These are phyloP conservation scores for Helarctos malayanus DNA, from an alignment of 2,797 vertebrate species.

Conservation along the genomic window DNA sequence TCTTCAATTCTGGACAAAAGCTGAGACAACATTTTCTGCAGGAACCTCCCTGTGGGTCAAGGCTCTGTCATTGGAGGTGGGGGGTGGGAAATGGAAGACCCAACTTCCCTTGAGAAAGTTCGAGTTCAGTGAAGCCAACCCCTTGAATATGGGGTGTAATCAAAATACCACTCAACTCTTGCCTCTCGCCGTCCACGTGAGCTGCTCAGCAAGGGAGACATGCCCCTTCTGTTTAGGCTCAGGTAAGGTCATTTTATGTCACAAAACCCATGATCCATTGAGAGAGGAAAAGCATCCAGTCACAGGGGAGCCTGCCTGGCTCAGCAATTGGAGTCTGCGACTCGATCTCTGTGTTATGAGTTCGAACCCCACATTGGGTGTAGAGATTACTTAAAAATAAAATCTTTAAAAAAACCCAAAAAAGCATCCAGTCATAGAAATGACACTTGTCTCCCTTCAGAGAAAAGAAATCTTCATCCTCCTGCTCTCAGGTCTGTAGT, in stretches of 20 bases:
- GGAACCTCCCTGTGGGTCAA: neutral
- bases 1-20: neutral
- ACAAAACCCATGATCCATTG: neutral
- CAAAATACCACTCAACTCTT: neutral
- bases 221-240: neutral
- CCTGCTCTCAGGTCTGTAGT: neutral
- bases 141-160: neutral
- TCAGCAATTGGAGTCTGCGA: neutral
- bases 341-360: neutral
- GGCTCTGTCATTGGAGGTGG: neutral
- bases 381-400: neutral
- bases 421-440: neutral
- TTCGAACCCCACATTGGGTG: neutral
- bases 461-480: neutral
- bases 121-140: neutral
- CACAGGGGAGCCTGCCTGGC: neutral
- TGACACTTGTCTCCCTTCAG: neutral
- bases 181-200: neutral
- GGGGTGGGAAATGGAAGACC: neutral
- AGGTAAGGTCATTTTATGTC: neutral
- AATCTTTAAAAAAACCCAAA: neutral
- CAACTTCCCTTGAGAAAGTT: neutral
- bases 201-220: neutral
- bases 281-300: slow-evolving; percentile 1
- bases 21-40: neutral